These are phyloP conservation scores for Acrocephalus kingi DNA, from an alignment of 2,113 vertebrate genomes.

Conservation along the genomic window DNA sequence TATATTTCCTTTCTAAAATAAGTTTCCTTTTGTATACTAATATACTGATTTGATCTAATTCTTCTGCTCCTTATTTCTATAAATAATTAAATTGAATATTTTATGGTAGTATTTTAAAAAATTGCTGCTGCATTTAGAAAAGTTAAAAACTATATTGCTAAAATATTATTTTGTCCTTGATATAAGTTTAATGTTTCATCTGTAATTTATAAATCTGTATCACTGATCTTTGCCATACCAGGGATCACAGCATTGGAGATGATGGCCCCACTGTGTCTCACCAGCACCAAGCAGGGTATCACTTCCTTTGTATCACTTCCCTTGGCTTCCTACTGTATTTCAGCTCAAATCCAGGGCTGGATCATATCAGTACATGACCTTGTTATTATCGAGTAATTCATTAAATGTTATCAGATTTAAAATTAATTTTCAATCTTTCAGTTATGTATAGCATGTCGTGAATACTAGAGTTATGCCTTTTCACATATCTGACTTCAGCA, in stretches of 20 bases:
- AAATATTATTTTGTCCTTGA: background rate
- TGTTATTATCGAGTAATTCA: background rate
- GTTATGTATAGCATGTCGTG: background rate
- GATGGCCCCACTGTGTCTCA: background rate
- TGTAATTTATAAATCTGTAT: background rate
- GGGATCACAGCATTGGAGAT: background rate
- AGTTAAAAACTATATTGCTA: background rate
- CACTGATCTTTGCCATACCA: background rate
- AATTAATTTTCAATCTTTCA: background rate
- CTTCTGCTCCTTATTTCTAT: background rate
- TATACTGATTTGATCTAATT: background rate
- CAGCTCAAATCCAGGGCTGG: background rate
- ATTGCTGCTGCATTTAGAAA: background rate
- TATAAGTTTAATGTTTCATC: background rate
- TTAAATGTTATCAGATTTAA: background rate
- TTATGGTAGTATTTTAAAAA: background rate
- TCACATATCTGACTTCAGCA: background rate
- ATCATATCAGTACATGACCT: background rate
- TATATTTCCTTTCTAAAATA: background rate
- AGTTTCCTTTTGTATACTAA: background rate
- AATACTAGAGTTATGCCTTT: background rate
- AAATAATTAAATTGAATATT: background rate
- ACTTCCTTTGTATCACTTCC: background rate
- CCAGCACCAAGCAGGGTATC: accelerated
- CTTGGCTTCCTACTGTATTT: background rate